phyloP scores from a whole-genome alignment of 1,140 invertebrate species.

The Cotesia vestalis region DNA sequence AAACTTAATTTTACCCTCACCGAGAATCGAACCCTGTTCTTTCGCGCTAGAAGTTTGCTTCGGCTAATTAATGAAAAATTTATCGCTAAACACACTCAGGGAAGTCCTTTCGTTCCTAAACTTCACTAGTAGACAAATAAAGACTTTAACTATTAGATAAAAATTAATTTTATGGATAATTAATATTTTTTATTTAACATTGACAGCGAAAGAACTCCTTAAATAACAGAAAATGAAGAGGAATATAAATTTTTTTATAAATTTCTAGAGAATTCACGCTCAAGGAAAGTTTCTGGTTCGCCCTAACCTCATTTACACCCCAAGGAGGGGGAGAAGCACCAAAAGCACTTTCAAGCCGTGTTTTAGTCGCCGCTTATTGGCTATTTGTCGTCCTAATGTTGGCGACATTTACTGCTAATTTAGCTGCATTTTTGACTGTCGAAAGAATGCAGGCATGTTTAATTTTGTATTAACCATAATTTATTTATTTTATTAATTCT shows the following conservation, averaged over 20 bases:
- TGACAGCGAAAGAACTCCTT: too few relatives aligned
- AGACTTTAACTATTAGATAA: too few relatives aligned
- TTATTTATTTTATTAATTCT: neutral
- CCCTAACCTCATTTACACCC: conserved; percentile 89
- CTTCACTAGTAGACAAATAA: too few relatives aligned
- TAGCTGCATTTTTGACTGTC: conserved; percentile 95
- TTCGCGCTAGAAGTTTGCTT: too few relatives aligned
- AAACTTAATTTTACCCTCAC: too few relatives aligned
- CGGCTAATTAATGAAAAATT: too few relatives aligned
- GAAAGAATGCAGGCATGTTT: conserved; percentile 87
- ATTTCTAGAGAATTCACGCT: conserved; percentile 79
- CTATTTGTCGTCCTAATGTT: conserved; percentile 92
- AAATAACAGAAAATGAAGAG: too few relatives aligned
- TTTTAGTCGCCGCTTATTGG: conserved; percentile 91
- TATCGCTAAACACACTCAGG: too few relatives aligned
- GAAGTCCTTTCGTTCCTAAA: too few relatives aligned
- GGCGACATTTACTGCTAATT: conserved; percentile 95
- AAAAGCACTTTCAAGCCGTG: conserved; percentile 83
- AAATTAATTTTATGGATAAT: too few relatives aligned
- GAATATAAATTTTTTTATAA: neutral
- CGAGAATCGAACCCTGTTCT: too few relatives aligned
- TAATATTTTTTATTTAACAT: too few relatives aligned
- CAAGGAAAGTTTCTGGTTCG: conserved; percentile 94
- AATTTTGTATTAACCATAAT: neutral
- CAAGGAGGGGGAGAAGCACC: conserved; percentile 90